phyloP scores from a whole-genome alignment of 2,113 vertebrate species.

The Lepus timidus region DNA sequence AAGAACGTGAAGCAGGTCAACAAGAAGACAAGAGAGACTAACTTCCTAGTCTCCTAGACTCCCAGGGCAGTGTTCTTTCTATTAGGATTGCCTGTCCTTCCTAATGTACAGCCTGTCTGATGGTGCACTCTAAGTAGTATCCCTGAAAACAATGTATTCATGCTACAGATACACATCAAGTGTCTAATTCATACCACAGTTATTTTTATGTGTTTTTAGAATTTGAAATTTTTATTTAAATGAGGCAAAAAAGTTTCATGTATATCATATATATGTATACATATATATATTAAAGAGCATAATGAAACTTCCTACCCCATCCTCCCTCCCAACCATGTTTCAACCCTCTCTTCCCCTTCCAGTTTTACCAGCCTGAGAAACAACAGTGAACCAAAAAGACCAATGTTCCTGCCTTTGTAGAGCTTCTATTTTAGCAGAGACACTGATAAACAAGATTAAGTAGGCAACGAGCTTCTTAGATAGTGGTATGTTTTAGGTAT shows the following conservation, averaged over 20 bases:
- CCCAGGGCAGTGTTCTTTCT: neutral
- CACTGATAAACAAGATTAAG: neutral
- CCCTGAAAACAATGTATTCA: neutral
- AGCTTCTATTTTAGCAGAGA: neutral
- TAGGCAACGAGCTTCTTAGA: neutral
- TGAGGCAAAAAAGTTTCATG: too few relatives aligned
- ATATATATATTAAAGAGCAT: too few relatives aligned
- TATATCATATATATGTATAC: too few relatives aligned
- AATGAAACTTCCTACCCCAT: too few relatives aligned
- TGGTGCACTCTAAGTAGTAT: neutral
- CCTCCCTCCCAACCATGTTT: too few relatives aligned
- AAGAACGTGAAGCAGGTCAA: neutral
- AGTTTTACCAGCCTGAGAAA: neutral
- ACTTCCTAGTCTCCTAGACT: neutral
- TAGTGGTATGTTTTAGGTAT: neutral
- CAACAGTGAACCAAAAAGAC: neutral
- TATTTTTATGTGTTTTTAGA: too few relatives aligned
- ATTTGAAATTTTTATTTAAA: too few relatives aligned
- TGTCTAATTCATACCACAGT: neutral
- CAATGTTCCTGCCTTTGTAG: neutral
- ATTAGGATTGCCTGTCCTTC: neutral
- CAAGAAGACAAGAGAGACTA: neutral
- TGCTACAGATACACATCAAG: neutral
- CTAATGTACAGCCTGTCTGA: neutral
- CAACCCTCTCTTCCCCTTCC: too few relatives aligned